Conservation (phyloP, 2,113 vertebrate species). For the Silurus meridionalis region DNA sequence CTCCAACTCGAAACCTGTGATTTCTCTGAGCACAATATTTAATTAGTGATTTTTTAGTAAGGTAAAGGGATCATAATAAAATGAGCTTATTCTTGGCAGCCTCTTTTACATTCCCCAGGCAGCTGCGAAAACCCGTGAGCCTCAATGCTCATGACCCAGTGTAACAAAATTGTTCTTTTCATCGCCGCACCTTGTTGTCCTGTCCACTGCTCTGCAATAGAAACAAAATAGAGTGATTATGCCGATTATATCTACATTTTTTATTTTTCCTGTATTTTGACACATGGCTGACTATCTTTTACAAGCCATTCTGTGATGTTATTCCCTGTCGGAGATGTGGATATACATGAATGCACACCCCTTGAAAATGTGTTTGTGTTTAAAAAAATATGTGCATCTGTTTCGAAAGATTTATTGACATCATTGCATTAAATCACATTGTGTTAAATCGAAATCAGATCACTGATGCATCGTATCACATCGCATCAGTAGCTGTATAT, state of each 20-base stretch:
- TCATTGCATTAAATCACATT: too few relatives aligned
- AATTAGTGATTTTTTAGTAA: neutral
- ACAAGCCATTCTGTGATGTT: conserved; percentile 23
- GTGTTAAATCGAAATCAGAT: too few relatives aligned
- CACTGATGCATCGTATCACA: too few relatives aligned
- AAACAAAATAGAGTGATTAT: neutral
- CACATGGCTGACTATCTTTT: conserved; percentile 45
- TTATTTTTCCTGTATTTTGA: conserved; percentile 25
- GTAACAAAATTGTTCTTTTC: neutral
- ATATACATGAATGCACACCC: conserved; percentile 26
- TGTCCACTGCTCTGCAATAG: neutral
- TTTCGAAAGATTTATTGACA: too few relatives aligned
- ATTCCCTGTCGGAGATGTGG: conserved; percentile 30
- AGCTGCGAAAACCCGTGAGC: conserved; percentile 35
- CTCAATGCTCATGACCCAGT: neutral
- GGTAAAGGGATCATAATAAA: neutral
- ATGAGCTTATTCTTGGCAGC: neutral
- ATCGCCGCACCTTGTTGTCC: neutral
- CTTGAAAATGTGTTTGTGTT: conserved; percentile 19
- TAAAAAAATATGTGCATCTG: too few relatives aligned
- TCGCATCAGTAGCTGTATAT: too few relatives aligned
- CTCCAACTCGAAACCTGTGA: neutral
- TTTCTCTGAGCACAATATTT: neutral
- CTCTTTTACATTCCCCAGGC: neutral
- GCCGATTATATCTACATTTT: neutral